Evolutionary conservation across 2,113 vertebrate species (phyloP), one percentile per base, ranked within the genome.

Genomic region (Phasianus colchicus): DNA sequence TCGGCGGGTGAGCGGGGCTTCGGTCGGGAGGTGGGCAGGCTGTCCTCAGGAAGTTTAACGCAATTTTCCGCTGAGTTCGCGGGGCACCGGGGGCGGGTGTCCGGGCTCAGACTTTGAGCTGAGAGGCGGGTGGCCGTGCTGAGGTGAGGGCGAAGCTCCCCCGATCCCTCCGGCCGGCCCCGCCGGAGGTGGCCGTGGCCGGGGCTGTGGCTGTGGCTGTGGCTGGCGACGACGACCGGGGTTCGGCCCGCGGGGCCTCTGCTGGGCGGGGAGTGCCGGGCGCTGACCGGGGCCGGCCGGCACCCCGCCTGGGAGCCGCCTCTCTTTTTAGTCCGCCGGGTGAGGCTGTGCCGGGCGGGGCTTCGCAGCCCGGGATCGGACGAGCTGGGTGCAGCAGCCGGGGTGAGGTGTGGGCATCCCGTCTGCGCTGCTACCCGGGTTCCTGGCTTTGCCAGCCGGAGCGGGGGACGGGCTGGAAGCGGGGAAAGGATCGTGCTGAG

Each of bases 11-110:
- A 86, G 87, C 3, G 30, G 47, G 11, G 60, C 47, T 29, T 29
- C 12, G 63, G 76, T 71, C 5, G 79, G 85, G 66, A 16, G 36
- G 78, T 5, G n/a, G 81, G 10, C 18, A 48, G 24, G 7, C 54
- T 9, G 82, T 60, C 30, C 52, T 82, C 86, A 92, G 95, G 93
- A 96, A 95, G 95, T 93, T 85, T 80, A 74, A 55, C 85, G 60
- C 82, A 78, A 78, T 91, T 96, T 96, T 89, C 88, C 78, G 89
- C 93, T 65, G 93, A 74, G 82, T 19, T 27, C 13, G 84, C 87
- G 52, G 52, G 29, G 71, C 20, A n/a, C 13, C 4, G 77, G 60
- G 81, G 82, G 65, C 36, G 79, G 82, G 74, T 48, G 91, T 63
- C 71, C n/a, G 14, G 66, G 61, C 36, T 87, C 48, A 38, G 55